Evolutionary conservation across 2,888 invertebrate species (phyloP).

Genomic region (Lottia gigantea): DNA sequence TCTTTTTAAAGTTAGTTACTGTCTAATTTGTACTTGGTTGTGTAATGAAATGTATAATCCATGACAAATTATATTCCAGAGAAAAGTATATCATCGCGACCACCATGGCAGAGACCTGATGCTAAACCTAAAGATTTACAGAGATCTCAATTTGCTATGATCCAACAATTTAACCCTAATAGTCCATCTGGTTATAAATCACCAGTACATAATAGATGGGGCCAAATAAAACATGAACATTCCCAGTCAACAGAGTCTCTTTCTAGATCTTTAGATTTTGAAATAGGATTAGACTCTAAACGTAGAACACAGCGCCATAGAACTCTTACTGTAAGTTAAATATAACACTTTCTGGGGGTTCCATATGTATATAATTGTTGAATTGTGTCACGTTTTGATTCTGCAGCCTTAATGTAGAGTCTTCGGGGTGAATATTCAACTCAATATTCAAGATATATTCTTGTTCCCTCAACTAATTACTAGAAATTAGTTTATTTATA

Average conservation of each 20-base stretch:
- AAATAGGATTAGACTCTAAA: constrained; percentile 48
- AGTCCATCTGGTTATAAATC: constrained; percentile 56
- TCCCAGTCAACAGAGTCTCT: constrained; percentile 31
- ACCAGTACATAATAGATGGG: constrained; percentile 58
- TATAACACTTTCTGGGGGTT: no score
- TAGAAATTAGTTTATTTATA: no score
- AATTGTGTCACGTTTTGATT: no score
- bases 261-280: constrained; percentile 44
- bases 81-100: constrained; percentile 33
- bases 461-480: no score
- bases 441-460: no score
- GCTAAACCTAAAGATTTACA: constrained; percentile 59
- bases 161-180: constrained; percentile 59
- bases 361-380: no score
- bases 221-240: constrained; percentile 42
- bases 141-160: constrained; percentile 50
- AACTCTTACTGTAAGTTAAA: constrained; percentile 45
- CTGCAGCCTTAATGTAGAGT: no score
- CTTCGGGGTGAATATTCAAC: no score
- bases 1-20: background rate
- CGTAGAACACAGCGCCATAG: constrained; percentile 47
- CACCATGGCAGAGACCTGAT: constrained; percentile 62
- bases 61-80: constrained; percentile 13
- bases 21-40: no score
- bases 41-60: no score